Evolutionary conservation across 2,797 vertebrate genomes (phyloP).

Genomic region (Tachyglossus aculeatus): DNA sequence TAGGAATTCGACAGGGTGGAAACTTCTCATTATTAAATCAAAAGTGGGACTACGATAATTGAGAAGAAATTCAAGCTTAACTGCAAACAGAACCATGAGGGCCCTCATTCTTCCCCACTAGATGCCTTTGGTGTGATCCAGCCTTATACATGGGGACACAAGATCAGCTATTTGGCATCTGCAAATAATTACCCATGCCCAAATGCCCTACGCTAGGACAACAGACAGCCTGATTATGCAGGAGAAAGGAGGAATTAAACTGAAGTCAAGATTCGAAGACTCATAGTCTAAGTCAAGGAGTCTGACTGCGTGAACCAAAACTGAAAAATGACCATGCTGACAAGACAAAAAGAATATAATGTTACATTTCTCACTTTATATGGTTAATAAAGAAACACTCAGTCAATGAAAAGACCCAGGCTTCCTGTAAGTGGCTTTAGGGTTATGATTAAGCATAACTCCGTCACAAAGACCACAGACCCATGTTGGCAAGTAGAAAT

Average conservation of each 20-base stretch:
- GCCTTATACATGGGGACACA: background rate
- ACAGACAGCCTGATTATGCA: rapidly evolving
- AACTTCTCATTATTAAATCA: constrained; percentile 19
- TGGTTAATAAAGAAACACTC: background rate
- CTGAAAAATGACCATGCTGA: background rate
- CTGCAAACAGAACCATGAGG: constrained; percentile 29
- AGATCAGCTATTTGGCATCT: no score
- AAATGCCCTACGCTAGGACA: background rate
- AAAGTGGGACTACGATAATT: constrained; percentile 20
- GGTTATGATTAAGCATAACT: background rate
- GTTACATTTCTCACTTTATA: background rate
- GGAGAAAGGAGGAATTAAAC: rapidly evolving
- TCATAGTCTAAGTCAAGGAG: constrained; percentile 18
- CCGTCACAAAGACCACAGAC: no score
- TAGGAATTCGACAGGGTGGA: background rate
- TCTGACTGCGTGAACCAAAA: background rate
- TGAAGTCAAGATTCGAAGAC: background rate
- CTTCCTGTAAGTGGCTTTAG: constrained; percentile 30
- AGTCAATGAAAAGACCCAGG: background rate
- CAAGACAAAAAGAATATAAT: background rate
- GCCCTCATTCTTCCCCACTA: background rate
- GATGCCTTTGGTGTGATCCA: background rate
- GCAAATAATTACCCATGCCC: background rate
- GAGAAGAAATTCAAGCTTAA: constrained; percentile 22
- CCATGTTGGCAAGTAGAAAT: no score